These are phyloP conservation scores for Drosophila leonis DNA, from an alignment of 2,888 invertebrate species.

Conservation along the genomic window DNA sequence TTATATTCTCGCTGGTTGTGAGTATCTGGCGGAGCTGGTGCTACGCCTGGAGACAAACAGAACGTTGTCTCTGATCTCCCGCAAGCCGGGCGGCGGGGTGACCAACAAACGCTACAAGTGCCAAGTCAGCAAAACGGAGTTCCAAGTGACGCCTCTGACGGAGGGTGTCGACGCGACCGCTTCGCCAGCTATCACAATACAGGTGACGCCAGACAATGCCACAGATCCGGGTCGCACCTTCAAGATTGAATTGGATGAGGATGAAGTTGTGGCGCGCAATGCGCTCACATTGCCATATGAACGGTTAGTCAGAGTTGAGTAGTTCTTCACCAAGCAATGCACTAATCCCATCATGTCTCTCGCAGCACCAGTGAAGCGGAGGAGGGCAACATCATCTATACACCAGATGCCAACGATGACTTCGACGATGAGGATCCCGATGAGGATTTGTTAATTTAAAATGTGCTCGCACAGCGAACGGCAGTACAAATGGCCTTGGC, in stretches of 20 bases:
- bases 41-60: conserved; percentile 72
- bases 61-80: conserved; percentile 74
- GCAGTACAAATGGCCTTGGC: conserved; percentile 80
- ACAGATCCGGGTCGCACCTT: conserved; percentile 79
- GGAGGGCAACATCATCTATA: conserved; percentile 90
- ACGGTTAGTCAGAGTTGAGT: conserved; percentile 66
- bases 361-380: conserved; percentile 85
- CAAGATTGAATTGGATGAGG: conserved; percentile 85
- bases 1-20: conserved; percentile 82
- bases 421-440: conserved; percentile 95
- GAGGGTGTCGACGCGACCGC: conserved; percentile 24
- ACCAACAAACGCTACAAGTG: conserved; percentile 79
- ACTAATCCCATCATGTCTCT: background rate
- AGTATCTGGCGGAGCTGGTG: conserved; percentile 83
- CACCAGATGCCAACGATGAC: conserved; percentile 92
- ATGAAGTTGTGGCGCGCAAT: conserved; percentile 84
- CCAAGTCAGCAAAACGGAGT: conserved; percentile 71
- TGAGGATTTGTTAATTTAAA: conserved; percentile 91
- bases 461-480: conserved; percentile 47
- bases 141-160: conserved; percentile 65
- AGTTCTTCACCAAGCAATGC: background rate
- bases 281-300: conserved; percentile 85
- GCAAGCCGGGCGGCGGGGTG: conserved; percentile 82
- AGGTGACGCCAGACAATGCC: conserved; percentile 24
- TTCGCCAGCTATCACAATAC: conserved; percentile 11